Conservation (phyloP, 2,888 invertebrate species). For the Opisthograptis luteolata region DNA sequence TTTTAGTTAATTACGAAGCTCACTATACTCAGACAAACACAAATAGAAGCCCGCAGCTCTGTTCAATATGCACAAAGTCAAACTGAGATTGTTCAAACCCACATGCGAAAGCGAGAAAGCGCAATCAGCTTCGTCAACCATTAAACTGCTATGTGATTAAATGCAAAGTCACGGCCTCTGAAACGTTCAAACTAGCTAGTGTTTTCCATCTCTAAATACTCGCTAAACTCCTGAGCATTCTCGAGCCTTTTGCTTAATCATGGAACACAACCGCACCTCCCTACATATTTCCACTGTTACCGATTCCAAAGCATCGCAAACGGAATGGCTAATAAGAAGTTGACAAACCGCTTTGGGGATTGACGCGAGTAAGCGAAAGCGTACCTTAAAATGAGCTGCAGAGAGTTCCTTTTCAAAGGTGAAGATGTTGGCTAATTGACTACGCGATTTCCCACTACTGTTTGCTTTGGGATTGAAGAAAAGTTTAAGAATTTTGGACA, state of each 20-base stretch:
- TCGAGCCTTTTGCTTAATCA: background rate
- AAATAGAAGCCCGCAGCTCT: background rate
- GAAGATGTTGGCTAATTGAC: constrained; percentile 42
- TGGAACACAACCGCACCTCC: constrained; percentile 12
- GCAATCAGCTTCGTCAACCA: constrained; percentile 3
- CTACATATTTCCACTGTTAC: constrained; percentile 28
- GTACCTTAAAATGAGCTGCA: constrained; percentile 16
- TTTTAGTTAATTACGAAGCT: background rate
- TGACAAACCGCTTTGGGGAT: constrained; percentile 42
- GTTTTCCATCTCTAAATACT: background rate
- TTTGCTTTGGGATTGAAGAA: constrained; percentile 45
- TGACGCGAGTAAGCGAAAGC: constrained; percentile 22
- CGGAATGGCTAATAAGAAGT: constrained; percentile 52
- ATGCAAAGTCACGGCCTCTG: background rate
- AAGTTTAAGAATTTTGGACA: constrained; percentile 19
- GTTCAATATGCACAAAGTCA: constrained; percentile 1
- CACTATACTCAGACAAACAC: background rate
- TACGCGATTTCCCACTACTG: constrained; percentile 43
- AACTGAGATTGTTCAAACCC: background rate
- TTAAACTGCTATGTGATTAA: constrained; percentile 2
- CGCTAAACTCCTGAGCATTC: background rate
- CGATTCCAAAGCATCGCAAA: constrained; percentile 40
- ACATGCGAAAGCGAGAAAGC: constrained; percentile 1
- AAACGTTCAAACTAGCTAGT: background rate
- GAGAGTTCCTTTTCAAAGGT: constrained; percentile 29